Base-by-base conservation (phyloP, 2,797 vertebrate genomes). In the Muscicapa comitata region DNA sequence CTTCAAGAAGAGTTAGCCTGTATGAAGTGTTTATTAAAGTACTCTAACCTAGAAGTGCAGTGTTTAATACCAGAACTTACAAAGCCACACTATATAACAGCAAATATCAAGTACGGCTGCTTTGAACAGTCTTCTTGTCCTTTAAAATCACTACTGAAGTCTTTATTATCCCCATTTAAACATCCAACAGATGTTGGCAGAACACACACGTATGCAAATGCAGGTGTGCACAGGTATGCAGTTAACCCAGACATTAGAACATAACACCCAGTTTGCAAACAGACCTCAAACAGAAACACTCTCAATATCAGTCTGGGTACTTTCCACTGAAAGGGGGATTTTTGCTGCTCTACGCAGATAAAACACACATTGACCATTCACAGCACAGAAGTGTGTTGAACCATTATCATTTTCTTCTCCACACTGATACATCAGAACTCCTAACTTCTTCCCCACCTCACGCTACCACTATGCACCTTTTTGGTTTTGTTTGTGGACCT, bases 331-430 rank as follows among this genome's bases (percentile, higher is more conserved):
- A 61, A 33, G 3, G 0, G 3, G 2, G 4, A 17, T 19, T 76
- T 10, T 5, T 45, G 4, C 8, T 58, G 5, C 3, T 68, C 63
- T 38, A 20, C 0, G 0, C 0, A 59, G 2, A 54, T 10, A 42
- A 71, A 77, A 28, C 4, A 43, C 1, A 0, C 15, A 24, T 1
- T 7, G 3, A 37, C 51, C 42, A 66, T 83, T 17, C 31, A 62
- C 0, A 79, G 13, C 21, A 61, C 7, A 61, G 19, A 20, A 47
- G 31, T 8, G 16, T 50, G 17, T 8, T n/a, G 21, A 76, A 54
- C 24, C 7, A 28, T 23, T 65, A 53, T 8, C 26, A 43, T 4
- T 19, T 29, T 62, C 31, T 75, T 5, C 11, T 45, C 40, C 8
- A 35, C 42, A 42, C 6, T n/a, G 17, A 21, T 19, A 40, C 1